Evolutionary conservation across 1,140 invertebrate species (phyloP).

Genomic region (Bathynomus jamesi): DNA sequence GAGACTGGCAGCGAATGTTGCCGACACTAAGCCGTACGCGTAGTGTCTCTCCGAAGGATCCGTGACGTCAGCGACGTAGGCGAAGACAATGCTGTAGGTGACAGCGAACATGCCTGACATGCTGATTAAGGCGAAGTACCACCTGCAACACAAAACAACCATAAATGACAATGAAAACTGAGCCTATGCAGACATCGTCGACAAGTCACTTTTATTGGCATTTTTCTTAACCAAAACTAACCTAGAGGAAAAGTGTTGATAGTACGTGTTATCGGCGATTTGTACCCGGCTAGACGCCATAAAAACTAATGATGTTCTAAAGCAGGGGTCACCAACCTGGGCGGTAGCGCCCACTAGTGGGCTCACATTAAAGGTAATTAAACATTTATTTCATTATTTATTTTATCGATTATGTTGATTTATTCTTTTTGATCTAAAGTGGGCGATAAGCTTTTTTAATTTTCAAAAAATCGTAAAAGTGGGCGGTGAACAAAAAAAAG

Average conservation of each 20-base stretch:
- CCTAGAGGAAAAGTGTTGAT: neutral
- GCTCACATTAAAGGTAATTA: too few relatives aligned
- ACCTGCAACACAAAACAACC: constrained; percentile 50
- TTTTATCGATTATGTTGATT: too few relatives aligned
- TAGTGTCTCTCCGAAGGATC: constrained; percentile 89
- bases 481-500: too few relatives aligned
- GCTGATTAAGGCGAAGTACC: constrained; percentile 99
- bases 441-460: too few relatives aligned
- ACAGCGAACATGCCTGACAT: constrained; percentile 98
- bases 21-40: constrained; percentile 92
- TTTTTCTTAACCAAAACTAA: neutral
- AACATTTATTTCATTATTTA: too few relatives aligned
- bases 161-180: neutral
- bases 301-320: neutral
- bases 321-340: too few relatives aligned
- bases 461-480: too few relatives aligned
- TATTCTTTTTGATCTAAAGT: too few relatives aligned
- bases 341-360: too few relatives aligned
- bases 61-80: constrained; percentile 99
- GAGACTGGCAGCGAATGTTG: constrained; percentile 96
- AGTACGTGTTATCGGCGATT: neutral
- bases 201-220: neutral
- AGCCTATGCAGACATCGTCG: constrained; percentile 6
- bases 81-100: constrained; percentile 97
- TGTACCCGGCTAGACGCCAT: neutral